Evolutionary conservation across 2,113 vertebrate genomes (phyloP).

Genomic region (Sapajus apella): DNA sequence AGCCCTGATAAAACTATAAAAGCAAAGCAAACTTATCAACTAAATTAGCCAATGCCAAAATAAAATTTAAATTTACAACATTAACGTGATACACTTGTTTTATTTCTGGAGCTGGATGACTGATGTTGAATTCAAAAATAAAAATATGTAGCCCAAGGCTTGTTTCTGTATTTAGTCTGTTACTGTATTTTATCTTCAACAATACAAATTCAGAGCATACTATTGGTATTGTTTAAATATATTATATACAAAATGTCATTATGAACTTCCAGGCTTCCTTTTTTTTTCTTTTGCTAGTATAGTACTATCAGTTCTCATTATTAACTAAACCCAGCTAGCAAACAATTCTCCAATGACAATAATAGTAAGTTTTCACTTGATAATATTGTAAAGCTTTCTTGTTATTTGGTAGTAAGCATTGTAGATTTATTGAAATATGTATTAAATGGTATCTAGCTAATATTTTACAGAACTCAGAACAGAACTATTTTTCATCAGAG

Average conservation of each 20-base stretch:
- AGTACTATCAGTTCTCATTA: neutral
- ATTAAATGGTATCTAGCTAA: neutral
- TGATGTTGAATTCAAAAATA: neutral
- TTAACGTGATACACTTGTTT: neutral
- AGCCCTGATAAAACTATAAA: conserved; percentile 37
- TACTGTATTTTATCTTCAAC: conserved; percentile 32
- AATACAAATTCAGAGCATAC: neutral
- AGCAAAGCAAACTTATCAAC: conserved; percentile 7
- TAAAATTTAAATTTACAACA: neutral
- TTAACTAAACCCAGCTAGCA: neutral
- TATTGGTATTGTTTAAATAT: neutral
- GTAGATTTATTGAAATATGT: neutral
- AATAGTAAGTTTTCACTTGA: neutral
- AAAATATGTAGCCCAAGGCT: neutral
- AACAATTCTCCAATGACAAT: neutral
- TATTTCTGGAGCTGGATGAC: neutral
- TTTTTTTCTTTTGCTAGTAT: neutral
- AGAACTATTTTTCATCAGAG: neutral
- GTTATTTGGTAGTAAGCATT: neutral
- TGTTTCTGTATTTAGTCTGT: neutral
- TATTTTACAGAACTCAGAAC: neutral
- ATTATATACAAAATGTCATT: neutral
- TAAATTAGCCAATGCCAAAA: conserved; percentile 27
- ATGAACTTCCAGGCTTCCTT: neutral
- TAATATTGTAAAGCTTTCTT: neutral